Evolutionary conservation across 2,113 vertebrate genomes (phyloP), one percentile per base, ranked within the genome.

Genomic region (Thryonomys swinderianus): DNA sequence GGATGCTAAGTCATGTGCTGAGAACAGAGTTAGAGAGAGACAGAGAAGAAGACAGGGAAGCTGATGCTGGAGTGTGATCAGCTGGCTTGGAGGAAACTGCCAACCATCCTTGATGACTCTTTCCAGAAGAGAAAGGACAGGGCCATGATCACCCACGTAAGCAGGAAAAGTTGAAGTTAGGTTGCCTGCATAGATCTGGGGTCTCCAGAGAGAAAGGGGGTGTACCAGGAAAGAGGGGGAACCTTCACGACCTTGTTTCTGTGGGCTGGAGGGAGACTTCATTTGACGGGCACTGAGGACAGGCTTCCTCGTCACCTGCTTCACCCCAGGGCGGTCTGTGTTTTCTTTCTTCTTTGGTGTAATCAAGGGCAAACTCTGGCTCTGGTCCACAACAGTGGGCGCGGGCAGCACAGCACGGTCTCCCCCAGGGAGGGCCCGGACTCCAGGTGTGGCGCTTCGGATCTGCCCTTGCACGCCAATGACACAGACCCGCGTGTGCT

Each of bases 361-460:
- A 94, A 95, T 96, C 71, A 79, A 95, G 71, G 69, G 85, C 90
- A 95, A 96, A 96, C 85, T 95, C 95, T 91, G 95, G 93, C 88
- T 90, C 64, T 80, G 73, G 61, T 45, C 57, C 27, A 7, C 81
- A 85, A 67, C 89, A 83, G 94, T 71, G 74, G 53, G 69, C 83
- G 37, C 85, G 95, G 73, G 53, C 40, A 57, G 67, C 84, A 37
- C 40, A 57, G 67, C 84, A 37, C 23, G 59, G 61, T 96, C 84
- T 95, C 96, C 78, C 85, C 76, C 55, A 64, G 79, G 74, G 94
- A 96, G 94, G 51, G 37, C 78, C 55, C 95, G 81, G 57, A 85
- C 94, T 74, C 57, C 81, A 67, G 73, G 93, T 17, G 48, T 18
- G 1, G 12, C 71, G 57, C 12, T 94, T 93, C 82, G 23, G 45